These are phyloP conservation scores for Chymomyza fuscimana DNA, from an alignment of 2,888 invertebrate genomes.

Conservation along the genomic window DNA sequence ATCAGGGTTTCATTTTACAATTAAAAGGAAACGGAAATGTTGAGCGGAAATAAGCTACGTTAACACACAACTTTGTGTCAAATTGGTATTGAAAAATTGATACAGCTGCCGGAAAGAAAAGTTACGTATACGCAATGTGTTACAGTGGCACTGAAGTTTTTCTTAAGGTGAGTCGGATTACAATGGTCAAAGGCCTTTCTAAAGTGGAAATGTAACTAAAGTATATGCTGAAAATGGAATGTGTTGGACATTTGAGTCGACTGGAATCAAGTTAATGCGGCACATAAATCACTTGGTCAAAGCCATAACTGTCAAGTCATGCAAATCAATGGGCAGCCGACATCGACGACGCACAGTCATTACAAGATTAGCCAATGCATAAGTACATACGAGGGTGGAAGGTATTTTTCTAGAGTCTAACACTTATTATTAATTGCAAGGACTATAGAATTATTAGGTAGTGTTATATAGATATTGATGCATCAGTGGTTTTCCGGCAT, in stretches of 20 bases:
- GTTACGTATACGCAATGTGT: constrained; percentile 60
- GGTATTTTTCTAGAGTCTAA: too few relatives aligned
- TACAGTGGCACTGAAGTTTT: constrained; percentile 26
- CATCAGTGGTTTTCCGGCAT: too few relatives aligned
- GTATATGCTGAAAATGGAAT: constrained; percentile 10
- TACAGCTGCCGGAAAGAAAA: constrained; percentile 41
- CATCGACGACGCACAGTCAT: not conserved
- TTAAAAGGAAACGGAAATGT: constrained; percentile 40
- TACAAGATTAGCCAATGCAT: not conserved
- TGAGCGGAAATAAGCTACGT: not conserved
- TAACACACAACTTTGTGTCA: not conserved
- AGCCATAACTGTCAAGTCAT: constrained; percentile 60
- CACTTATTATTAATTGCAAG: too few relatives aligned
- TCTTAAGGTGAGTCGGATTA: constrained; percentile 34
- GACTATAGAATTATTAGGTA: too few relatives aligned
- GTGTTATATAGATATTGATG: too few relatives aligned
- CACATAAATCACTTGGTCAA: constrained; percentile 60
- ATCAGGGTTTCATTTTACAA: constrained; percentile 29
- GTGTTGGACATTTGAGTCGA: not conserved
- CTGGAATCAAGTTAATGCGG: constrained; percentile 1
- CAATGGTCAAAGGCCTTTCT: constrained; percentile 48
- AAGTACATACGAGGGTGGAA: not conserved
- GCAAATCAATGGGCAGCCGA: constrained; percentile 44
- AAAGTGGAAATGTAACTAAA: constrained; percentile 36
- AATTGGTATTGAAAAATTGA: not conserved